Conservation (phyloP, 2,113 vertebrate species). For the Sinocyclocheilus anophthalmus region DNA sequence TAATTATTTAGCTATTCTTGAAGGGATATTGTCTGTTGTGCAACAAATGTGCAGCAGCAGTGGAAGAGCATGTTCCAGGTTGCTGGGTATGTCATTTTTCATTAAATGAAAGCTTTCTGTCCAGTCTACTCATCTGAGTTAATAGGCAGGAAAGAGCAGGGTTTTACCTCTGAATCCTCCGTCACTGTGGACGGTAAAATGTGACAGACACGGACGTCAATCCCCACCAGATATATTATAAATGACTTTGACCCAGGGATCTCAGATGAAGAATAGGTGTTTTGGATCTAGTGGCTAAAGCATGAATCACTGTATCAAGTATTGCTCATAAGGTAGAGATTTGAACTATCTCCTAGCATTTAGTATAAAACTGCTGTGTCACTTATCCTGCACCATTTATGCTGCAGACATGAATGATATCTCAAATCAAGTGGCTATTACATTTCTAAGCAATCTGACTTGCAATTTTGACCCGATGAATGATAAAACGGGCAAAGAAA, state of each 20-base stretch:
- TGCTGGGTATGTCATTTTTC: constrained; percentile 49
- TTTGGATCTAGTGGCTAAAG: constrained; percentile 11
- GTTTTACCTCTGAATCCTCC: background rate
- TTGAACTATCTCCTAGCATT: background rate
- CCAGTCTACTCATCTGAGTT: constrained; percentile 44
- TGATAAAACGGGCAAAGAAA: background rate
- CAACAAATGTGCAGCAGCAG: constrained; percentile 28
- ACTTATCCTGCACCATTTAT: background rate
- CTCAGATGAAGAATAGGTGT: background rate
- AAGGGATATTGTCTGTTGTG: constrained; percentile 20
- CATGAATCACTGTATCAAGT: background rate
- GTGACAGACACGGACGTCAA: background rate
- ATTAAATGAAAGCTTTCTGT: constrained; percentile 53
- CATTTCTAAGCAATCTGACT: background rate
- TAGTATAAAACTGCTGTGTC: background rate
- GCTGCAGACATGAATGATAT: background rate
- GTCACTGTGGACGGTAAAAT: background rate
- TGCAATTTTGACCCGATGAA: background rate
- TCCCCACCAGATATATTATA: background rate
- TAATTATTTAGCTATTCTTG: constrained; percentile 37
- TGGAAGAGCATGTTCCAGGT: constrained; percentile 47
- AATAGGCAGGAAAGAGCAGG: constrained; percentile 35
- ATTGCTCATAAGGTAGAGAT: background rate
- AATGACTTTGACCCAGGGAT: background rate
- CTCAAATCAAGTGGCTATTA: background rate